phyloP scores from a whole-genome alignment of 2,888 invertebrate species.

The Spisula subtruncata region DNA sequence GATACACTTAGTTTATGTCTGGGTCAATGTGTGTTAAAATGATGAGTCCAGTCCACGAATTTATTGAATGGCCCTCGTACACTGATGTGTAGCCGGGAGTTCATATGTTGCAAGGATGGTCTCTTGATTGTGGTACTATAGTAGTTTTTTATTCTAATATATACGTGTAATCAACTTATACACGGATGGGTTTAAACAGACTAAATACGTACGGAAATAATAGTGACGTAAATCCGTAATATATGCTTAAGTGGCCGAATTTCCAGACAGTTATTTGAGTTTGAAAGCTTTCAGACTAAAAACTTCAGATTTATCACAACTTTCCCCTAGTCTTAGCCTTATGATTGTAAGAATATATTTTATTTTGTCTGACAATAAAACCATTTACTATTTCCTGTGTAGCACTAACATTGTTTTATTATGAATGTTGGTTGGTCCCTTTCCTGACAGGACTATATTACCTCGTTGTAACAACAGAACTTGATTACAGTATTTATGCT shows the following conservation, averaged over 20 bases:
- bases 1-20: too few species aligned
- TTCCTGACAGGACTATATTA: slow-evolving; percentile 51
- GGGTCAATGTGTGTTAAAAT: too few species aligned
- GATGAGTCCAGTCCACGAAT: too few species aligned
- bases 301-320: not conserved
- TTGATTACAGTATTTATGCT: slow-evolving; percentile 57
- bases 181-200: too few species aligned
- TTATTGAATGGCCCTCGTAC: too few species aligned
- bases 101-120: too few species aligned
- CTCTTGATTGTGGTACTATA: too few species aligned
- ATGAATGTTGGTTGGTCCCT: slow-evolving; percentile 47
- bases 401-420: slow-evolving; percentile 52
- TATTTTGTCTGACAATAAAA: slow-evolving; percentile 46
- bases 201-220: not conserved
- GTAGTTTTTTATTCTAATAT: too few species aligned
- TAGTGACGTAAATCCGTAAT: not conserved
- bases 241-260: not conserved
- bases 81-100: too few species aligned
- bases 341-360: slow-evolving; percentile 40
- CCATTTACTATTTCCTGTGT: slow-evolving; percentile 37
- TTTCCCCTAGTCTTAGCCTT: not conserved
- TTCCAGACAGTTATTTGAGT: slow-evolving; percentile 22
- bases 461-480: slow-evolving; percentile 56
- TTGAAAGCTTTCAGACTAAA: slow-evolving; percentile 11
- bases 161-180: too few species aligned